Base-by-base conservation (phyloP, 2,888 invertebrate species). In the Pachymerium ferrugineum region DNA sequence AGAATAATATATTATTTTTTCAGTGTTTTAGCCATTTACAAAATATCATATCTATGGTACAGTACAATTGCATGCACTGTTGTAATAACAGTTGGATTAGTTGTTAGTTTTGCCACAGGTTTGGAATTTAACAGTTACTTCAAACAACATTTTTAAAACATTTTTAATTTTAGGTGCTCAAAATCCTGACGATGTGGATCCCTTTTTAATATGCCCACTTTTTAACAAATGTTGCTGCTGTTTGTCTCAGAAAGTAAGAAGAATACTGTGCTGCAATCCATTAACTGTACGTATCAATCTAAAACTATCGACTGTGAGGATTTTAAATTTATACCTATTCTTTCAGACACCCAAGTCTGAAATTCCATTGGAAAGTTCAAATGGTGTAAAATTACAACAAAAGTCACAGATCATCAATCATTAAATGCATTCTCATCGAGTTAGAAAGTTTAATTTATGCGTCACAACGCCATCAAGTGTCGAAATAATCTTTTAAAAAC, bases 11-110 rank as follows among this genome's bases (percentile, higher is more conserved):
- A 16, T 71, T 69, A 10, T 33, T 31, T 3, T 68, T 5, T 14
- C n/a, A 69, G 69, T 19, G 31, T 69, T n/a, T 69, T 69, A 30
- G 31, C 16, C 12, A 33, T 69, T 33, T 69, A 69, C 30, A 69
- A 69, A 69, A 1, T 69, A 16, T 69, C 31, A 12, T 69, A 69
- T 33, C 6, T 69, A 12, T 69, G 69, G 69, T 69, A 69, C 30
- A 30, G 31, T 33, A 10, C 16, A 12, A 12, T 69, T 10, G 69
- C 69, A 10, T 31, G 31, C 19, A n/a, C 30, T 6, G n/a, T 16
- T n/a, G 69, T 69, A 6, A 33, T 30, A 4, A 31, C 19, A 12
- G 69, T 69, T 33, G 69, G 69, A 4, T 14, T n/a, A 0, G 19
- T 69, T 31, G 71, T 71, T 10, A 71, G 38, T 22, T 25, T 62